Evolutionary conservation across 2,113 vertebrate genomes (phyloP), one percentile per base, ranked within the genome.

Genomic region (Boleophthalmus pectinirostris): DNA sequence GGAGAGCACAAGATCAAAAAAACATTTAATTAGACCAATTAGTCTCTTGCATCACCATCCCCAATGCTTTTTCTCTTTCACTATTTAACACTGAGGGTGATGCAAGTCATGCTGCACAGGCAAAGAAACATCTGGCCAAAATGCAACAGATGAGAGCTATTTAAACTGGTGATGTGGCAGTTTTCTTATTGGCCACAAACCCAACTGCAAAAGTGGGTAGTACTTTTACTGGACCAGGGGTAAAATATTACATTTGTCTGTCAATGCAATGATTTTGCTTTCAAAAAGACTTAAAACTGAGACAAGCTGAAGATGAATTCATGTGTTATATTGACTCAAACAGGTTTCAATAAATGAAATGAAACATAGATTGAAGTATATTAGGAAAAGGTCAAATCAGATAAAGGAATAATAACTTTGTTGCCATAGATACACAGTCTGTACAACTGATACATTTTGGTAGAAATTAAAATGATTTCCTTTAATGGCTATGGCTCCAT

Each of bases 161-260:
- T 85, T 80, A 69, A 79, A 73, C 33, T 53, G 80, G 68, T 86
- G 87, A 88, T 81, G 85, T 85, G 83, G 86, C 82, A 77, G 33
- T 80, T 89, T 83, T 78, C 73, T 77, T 3, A 2, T 63, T 53
- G 73, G 66, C 72, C 18, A 66, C 68, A 81, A 79, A 70, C 70
- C 72, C 38, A 4, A 63, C 47, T 20, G 10, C 9, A 11, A 35
- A 64, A n/a, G 18, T 64, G 15, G 23, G 23, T 24, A 58, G 14
- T 33, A 29, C 7, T 63, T 18, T 35, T 63, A 63, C 60, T 35
- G 16, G 47, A 18, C 4, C 13, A 47, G 46, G 15, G 12, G 13
- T 15, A 47, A 47, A 47, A 47, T 47, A 47, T 47, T 14, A 47
- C 46, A 15, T 51, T 43, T 43, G 38, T 43, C 38, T 9, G 38